Conservation (phyloP, 2,113 vertebrate genomes). For the Plestiodon gilberti region DNA sequence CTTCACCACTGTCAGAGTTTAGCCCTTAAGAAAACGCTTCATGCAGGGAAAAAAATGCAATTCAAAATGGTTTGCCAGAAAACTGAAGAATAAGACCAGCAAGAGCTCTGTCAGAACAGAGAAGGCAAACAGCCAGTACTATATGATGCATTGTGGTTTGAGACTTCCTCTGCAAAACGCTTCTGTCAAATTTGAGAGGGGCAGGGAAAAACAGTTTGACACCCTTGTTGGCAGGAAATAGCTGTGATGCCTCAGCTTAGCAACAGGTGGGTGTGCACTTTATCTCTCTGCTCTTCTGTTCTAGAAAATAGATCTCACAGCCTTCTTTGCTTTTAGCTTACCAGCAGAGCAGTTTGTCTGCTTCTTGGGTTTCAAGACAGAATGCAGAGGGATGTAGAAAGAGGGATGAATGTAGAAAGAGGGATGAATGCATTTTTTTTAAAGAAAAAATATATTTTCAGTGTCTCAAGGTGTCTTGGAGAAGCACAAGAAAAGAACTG, state of each 20-base stretch:
- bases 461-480: neutral
- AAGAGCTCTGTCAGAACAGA: constrained; percentile 9
- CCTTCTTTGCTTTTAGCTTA: neutral
- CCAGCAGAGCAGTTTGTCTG: accelerated
- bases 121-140: neutral
- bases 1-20: neutral
- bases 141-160: constrained; percentile 45
- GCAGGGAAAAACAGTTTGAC: constrained; percentile 53
- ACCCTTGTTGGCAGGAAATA: constrained; percentile 40
- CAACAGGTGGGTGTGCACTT: constrained; percentile 68
- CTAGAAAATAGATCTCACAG: neutral
- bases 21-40: neutral
- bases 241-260: constrained; percentile 51
- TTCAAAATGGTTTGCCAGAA: neutral
- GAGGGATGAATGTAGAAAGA: neutral
- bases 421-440: neutral
- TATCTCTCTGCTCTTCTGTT: constrained; percentile 38
- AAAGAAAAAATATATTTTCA: neutral
- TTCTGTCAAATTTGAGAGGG: constrained; percentile 42
- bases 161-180: constrained; percentile 43
- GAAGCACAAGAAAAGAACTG: neutral
- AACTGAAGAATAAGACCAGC: neutral
- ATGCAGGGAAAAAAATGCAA: neutral
- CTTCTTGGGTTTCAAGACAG: accelerated
- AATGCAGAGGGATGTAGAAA: accelerated